Evolutionary conservation across 2,888 invertebrate genomes (phyloP), one percentile per base, ranked within the genome.

Genomic region (Rosalia funebris): DNA sequence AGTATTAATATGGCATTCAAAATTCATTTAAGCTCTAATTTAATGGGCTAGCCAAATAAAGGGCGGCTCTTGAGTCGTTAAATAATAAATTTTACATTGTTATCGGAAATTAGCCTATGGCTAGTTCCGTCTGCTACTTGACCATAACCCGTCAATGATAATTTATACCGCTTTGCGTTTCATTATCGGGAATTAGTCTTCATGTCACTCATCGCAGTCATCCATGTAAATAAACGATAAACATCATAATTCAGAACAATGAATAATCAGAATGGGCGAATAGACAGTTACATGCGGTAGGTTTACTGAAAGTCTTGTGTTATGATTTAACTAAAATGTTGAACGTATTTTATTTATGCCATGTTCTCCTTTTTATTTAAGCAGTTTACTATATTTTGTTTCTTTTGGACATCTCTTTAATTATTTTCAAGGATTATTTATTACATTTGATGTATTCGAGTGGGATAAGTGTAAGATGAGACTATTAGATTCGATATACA

Each of bases 101-200:
- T 70, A 69, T 45, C 65, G 64, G 64, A 69, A 63, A 71, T 65
- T 57, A 56, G 69, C 71, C 70, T 50, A 52, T 58, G 66, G 71
- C 69, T 62, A 65, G 62, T 69, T 72, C 72, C 69, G 75, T 74
- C 74, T 72, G 75, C 76, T 76, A 74, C 76, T 74, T 71, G 68
- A 53, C 68, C 69, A 65, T 66, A 66, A 70, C 59, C 66, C 62
- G 69, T 68, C 71, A 60, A 60, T 63, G 53, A 50, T 70, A 69
- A 73, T 75, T 75, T 74, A 75, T 71, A 68, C 54, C 67, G 68
- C 71, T 71, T 71, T 73, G 71, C 72, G 71, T 73, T 74, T 74
- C 74, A 75, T 76, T 75, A 75, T 64, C 54, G 61, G 62, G 66
- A 70, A 75, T 75, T 74, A 75, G 70, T 66, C 64, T 62, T 44